Percentiles rank a stretch among this genome's conserved stretches.
Conservation (phyloP, 1,140 invertebrate genomes). For the Drosophila tropicalis region DNA sequence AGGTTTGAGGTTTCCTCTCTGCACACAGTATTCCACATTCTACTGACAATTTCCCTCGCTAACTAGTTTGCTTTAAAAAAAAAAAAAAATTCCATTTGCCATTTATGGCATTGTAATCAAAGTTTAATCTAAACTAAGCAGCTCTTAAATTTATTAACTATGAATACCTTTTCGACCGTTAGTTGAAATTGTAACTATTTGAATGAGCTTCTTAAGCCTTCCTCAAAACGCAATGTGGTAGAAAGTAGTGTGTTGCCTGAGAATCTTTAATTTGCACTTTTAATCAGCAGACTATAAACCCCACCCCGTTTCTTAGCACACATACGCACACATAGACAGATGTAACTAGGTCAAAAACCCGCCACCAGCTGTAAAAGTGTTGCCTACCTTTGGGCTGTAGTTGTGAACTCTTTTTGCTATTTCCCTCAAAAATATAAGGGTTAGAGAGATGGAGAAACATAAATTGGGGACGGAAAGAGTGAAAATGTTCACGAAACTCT, state of each 20-base stretch:
- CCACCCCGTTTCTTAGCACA: background rate
- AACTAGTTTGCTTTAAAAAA: background rate
- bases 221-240: background rate
- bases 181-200: too few relatives aligned
- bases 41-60: constrained; percentile 35
- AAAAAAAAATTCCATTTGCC: too few relatives aligned
- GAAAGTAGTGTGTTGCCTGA: background rate
- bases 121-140: background rate
- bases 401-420: constrained; percentile 54
- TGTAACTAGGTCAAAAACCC: constrained; percentile 7
- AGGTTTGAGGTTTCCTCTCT: constrained; percentile 32
- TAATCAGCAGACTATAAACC: background rate
- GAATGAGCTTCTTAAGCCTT: background rate
- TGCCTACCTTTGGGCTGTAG: constrained; percentile 73
- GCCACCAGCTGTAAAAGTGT: constrained; percentile 36
- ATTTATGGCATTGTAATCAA: background rate
- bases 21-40: constrained; percentile 36
- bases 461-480: background rate
- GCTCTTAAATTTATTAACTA: background rate
- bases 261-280: constrained; percentile 4
- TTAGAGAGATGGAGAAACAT: background rate
- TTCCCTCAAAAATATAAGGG: constrained; percentile 6
- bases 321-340: background rate
- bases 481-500: constrained; percentile 24
- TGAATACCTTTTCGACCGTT: too few relatives aligned